Percentiles rank a stretch among this genome's conserved stretches.
These are phyloP conservation scores for Cataglyphis rosenhaueri DNA, from an alignment of 2,888 invertebrate genomes.

Conservation along the genomic window DNA sequence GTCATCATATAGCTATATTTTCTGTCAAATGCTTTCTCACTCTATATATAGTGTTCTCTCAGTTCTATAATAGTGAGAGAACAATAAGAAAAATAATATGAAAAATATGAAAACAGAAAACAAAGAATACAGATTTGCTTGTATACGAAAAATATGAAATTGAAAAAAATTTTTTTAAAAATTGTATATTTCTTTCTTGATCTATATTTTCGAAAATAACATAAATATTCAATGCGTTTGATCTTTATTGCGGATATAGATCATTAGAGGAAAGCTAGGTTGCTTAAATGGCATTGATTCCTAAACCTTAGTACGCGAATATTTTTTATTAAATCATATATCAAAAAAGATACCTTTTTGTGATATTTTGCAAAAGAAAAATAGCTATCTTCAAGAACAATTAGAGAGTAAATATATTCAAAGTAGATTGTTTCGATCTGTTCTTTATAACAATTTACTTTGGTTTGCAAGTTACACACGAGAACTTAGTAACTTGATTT, in stretches of 20 bases:
- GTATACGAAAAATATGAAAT: not conserved
- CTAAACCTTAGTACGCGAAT: not conserved
- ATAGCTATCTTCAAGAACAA: not conserved
- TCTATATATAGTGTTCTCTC: too few species aligned
- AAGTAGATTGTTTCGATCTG: conserved; percentile 22
- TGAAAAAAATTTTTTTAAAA: not conserved
- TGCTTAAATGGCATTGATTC: too few species aligned
- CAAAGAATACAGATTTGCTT: not conserved
- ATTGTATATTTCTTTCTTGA: conserved; percentile 14
- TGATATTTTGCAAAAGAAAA: not conserved
- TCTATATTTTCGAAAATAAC: conserved; percentile 5
- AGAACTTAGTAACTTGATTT: conserved; percentile 67
- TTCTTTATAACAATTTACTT: conserved; percentile 52
- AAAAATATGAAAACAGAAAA: not conserved
- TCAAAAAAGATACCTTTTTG: too few species aligned
- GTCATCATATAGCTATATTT: too few species aligned
- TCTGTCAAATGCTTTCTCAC: too few species aligned
- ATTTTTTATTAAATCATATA: not conserved
- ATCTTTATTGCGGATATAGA: not conserved
- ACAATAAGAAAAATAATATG: not conserved
- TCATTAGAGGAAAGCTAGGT: too few species aligned
- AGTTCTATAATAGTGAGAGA: too few species aligned
- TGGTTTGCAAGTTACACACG: conserved; percentile 64
- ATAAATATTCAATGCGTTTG: conserved; percentile 5
- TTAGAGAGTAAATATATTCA: conserved; percentile 3